phyloP scores from a whole-genome alignment of 2,888 invertebrate genomes.

The Pecten maximus region DNA sequence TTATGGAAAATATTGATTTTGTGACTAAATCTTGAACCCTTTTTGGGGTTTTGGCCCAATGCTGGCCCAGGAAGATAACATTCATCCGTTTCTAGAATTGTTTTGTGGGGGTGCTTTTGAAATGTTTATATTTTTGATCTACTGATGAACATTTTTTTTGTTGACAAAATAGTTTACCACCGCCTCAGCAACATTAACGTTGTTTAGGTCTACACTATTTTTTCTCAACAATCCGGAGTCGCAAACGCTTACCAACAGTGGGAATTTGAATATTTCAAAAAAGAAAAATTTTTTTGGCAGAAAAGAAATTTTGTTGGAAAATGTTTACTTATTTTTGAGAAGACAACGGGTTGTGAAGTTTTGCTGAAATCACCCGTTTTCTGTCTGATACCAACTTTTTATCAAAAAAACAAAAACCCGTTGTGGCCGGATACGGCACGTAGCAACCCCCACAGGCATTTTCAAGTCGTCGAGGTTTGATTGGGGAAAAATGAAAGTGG shows the following conservation, averaged over 20 bases:
- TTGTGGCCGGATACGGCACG: not conserved
- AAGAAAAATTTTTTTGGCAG: not conserved
- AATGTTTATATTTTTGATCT: not conserved
- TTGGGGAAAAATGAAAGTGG: not conserved
- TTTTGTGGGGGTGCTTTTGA: not conserved
- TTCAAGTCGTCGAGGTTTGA: not conserved
- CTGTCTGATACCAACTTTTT: not conserved
- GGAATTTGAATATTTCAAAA: not conserved
- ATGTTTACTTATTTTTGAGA: not conserved
- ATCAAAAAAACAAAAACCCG: not conserved
- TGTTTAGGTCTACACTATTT: not conserved
- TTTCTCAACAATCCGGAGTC: not conserved
- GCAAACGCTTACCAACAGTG: not conserved
- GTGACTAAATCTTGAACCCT: not conserved
- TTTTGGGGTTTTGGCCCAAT: not conserved
- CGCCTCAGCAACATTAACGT: not conserved
- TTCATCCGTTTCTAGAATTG: not conserved
- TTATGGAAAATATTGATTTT: not conserved
- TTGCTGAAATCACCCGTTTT: conserved; percentile 18
- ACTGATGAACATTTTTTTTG: too few species aligned
- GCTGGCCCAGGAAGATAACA: not conserved
- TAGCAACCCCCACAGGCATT: not conserved
- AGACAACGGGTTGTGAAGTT: not conserved
- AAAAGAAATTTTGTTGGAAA: not conserved
- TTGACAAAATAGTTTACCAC: too few species aligned